Percentiles rank a stretch among this genome's conserved stretches.
These are phyloP conservation scores for Typhlomys cinereus DNA, from an alignment of 2,113 vertebrate species.

Conservation along the genomic window DNA sequence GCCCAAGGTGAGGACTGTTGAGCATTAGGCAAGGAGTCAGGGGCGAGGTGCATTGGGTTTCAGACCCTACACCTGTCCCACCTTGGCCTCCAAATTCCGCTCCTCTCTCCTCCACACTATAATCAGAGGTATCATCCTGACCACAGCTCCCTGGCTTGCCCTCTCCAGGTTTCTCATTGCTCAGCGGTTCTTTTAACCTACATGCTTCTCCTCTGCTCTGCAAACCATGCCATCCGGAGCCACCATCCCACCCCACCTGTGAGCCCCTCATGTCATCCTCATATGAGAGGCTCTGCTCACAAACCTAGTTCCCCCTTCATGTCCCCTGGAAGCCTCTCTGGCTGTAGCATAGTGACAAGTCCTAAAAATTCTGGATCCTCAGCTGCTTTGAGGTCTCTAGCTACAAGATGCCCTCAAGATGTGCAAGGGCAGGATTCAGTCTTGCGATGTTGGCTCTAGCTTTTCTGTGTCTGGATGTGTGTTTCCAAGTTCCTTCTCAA, in stretches of 20 bases:
- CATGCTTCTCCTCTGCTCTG: neutral
- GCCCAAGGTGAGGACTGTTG: neutral
- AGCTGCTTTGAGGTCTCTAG: neutral
- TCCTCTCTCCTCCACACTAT: neutral
- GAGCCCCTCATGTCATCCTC: neutral
- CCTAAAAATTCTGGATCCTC: neutral
- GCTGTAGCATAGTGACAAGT: neutral
- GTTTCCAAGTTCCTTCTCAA: neutral
- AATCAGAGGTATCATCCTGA: neutral
- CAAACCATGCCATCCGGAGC: too few species aligned
- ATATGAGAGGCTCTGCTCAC: neutral
- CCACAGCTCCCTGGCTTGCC: neutral
- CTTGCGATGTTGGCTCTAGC: neutral
- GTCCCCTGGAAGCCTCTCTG: neutral
- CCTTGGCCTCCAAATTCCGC: neutral
- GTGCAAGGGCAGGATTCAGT: neutral
- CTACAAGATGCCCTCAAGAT: neutral
- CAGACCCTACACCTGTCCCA: neutral
- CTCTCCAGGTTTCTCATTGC: too few species aligned
- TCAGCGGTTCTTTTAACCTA: too few species aligned
- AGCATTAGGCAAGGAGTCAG: neutral
- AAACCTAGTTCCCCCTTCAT: neutral
- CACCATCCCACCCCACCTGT: neutral
- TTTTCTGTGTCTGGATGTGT: neutral
- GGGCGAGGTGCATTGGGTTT: neutral